Percentiles rank a stretch among this genome's conserved stretches.
phyloP scores from a whole-genome alignment of 2,797 vertebrate genomes.

The Malurus leucopterus region DNA sequence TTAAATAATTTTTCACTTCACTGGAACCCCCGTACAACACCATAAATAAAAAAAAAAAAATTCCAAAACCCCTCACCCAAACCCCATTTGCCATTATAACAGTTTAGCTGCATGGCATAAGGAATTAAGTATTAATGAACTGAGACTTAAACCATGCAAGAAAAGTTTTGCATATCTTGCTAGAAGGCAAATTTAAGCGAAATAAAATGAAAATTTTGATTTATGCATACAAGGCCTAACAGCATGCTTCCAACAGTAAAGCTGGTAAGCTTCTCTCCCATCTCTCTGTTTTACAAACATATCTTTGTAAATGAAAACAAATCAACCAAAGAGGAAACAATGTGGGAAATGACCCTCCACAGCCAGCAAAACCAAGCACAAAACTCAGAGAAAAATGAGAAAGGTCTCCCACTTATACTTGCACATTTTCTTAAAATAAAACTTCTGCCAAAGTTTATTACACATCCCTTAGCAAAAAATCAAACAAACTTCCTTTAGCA shows the following conservation, averaged over 20 bases:
- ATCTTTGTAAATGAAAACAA: neutral
- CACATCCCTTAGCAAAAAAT: neutral
- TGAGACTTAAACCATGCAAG: neutral
- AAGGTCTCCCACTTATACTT: neutral
- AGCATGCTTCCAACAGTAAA: neutral
- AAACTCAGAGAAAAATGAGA: neutral
- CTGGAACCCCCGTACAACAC: rapidly evolving
- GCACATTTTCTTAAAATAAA: neutral
- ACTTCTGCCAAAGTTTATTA: neutral
- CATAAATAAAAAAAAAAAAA: neutral
- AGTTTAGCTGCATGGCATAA: neutral
- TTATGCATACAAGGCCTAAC: neutral
- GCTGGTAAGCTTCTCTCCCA: neutral
- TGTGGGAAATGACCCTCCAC: neutral
- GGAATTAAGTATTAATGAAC: neutral
- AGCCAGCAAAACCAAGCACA: neutral
- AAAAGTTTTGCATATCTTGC: neutral
- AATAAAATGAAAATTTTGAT: neutral
- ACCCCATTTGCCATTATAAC: neutral
- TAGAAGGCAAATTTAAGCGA: neutral
- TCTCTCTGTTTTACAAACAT: neutral
- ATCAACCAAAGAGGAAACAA: neutral
- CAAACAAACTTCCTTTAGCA: neutral
- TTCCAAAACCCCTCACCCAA: neutral
- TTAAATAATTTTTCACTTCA: neutral